phyloP scores from a whole-genome alignment of 2,113 vertebrate genomes.

The Dasyornis broadbenti region DNA sequence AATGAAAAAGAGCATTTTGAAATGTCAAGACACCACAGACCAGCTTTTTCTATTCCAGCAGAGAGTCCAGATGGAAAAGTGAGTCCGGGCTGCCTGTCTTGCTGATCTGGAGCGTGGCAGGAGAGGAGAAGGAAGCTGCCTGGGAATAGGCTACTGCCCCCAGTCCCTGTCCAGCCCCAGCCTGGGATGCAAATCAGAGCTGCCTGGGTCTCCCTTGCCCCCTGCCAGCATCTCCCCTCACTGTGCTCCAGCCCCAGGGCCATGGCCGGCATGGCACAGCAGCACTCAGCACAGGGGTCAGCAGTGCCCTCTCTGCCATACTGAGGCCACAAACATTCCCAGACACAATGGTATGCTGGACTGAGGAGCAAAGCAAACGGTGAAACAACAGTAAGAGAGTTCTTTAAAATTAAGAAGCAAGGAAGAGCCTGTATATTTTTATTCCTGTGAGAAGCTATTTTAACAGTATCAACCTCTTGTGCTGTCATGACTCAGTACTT shows the following conservation, averaged over 20 bases:
- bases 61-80: not conserved
- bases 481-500: not conserved
- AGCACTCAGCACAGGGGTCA: not conserved
- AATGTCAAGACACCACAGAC: not conserved
- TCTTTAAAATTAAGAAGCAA: not conserved
- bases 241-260: not conserved
- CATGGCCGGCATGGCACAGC: fast-evolving
- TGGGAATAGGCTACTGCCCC: not conserved
- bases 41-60: not conserved
- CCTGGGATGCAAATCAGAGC: not conserved
- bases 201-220: not conserved
- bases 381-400: not conserved
- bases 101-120: not conserved
- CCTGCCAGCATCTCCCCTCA: fast-evolving
- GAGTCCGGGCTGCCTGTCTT: not conserved
- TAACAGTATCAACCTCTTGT: not conserved
- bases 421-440: not conserved
- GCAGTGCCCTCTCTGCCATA: not conserved
- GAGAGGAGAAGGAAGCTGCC: not conserved
- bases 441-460: not conserved
- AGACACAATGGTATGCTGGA: fast-evolving
- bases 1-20: not conserved
- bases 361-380: not conserved
- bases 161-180: not conserved
- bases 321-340: not conserved